phyloP scores from a whole-genome alignment of 2,888 invertebrate genomes.

The Poecilus cupreus region DNA sequence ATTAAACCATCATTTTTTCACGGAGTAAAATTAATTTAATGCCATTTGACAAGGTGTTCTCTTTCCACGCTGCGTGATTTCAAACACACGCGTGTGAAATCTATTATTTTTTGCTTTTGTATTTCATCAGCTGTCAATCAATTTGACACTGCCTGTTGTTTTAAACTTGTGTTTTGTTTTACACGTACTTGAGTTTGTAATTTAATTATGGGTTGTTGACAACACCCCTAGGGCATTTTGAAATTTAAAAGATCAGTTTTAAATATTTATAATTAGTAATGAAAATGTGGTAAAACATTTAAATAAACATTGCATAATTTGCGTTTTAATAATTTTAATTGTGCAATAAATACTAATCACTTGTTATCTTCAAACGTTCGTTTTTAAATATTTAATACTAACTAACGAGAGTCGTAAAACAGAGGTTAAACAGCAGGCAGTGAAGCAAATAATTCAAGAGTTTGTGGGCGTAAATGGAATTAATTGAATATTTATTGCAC shows the following conservation, averaged over 20 bases:
- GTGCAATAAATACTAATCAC: conserved; percentile 16
- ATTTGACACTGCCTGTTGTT: conserved; percentile 18
- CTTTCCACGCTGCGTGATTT: conserved; percentile 4
- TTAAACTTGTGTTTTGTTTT: conserved; percentile 27
- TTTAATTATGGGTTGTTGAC: conserved; percentile 40
- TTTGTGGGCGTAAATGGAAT: conserved; percentile 10
- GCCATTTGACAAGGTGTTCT: conserved; percentile 11
- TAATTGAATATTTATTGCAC: conserved; percentile 19
- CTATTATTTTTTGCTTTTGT: conserved; percentile 15
- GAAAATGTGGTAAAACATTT: conserved; percentile 20
- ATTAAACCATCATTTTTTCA: conserved; percentile 37
- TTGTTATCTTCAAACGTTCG: conserved; percentile 13
- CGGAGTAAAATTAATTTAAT: conserved; percentile 26
- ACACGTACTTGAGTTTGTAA: conserved; percentile 14
- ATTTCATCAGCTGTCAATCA: conserved; percentile 47
- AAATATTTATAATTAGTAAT: conserved; percentile 8
- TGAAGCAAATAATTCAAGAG: not conserved
- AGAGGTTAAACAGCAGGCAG: conserved; percentile 2
- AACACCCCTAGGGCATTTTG: conserved; percentile 4
- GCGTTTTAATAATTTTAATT: not conserved
- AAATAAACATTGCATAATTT: conserved; percentile 3
- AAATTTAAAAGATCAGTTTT: conserved; percentile 12
- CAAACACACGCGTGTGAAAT: conserved; percentile 26
- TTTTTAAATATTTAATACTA: not conserved
- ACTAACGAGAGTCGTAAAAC: conserved; percentile 22